Conservation (phyloP, 1,140 invertebrate species). For the Halictus rubicundus region DNA sequence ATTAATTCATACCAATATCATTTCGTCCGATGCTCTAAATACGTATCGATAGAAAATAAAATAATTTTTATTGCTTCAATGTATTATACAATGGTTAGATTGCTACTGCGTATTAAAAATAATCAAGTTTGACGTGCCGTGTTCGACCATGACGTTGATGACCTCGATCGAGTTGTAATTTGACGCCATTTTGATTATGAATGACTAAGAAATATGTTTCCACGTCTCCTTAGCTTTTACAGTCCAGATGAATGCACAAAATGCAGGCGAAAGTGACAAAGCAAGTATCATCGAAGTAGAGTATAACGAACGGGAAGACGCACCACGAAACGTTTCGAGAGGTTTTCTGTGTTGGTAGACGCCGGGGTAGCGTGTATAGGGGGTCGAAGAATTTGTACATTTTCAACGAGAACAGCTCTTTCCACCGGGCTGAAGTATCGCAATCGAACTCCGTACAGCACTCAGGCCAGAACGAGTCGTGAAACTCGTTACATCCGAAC, state of each 20-base stretch:
- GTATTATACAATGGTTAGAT: too few species aligned
- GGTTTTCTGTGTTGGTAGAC: background rate
- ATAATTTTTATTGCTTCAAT: too few species aligned
- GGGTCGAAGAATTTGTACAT: constrained; percentile 7
- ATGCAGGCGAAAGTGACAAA: background rate
- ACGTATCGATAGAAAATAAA: too few species aligned
- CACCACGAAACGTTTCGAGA: background rate
- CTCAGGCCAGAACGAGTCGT: constrained; percentile 9
- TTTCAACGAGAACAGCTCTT: constrained; percentile 38
- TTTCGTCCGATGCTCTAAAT: too few species aligned
- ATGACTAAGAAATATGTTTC: background rate
- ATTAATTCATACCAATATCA: too few species aligned
- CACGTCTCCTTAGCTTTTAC: background rate
- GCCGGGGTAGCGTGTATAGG: background rate
- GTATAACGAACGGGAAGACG: background rate
- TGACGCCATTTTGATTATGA: too few species aligned
- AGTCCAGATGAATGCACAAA: background rate
- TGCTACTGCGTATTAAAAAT: too few species aligned
- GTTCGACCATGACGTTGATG: too few species aligned
- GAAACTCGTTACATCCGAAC: constrained; percentile 56
- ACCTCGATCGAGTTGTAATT: too few species aligned
- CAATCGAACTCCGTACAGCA: constrained; percentile 5
- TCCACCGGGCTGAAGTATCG: constrained; percentile 12
- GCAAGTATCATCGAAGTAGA: background rate
- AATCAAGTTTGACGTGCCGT: too few species aligned